These are phyloP conservation scores for Lucilia cuprina DNA, from an alignment of 1,140 invertebrate genomes.

Conservation along the genomic window DNA sequence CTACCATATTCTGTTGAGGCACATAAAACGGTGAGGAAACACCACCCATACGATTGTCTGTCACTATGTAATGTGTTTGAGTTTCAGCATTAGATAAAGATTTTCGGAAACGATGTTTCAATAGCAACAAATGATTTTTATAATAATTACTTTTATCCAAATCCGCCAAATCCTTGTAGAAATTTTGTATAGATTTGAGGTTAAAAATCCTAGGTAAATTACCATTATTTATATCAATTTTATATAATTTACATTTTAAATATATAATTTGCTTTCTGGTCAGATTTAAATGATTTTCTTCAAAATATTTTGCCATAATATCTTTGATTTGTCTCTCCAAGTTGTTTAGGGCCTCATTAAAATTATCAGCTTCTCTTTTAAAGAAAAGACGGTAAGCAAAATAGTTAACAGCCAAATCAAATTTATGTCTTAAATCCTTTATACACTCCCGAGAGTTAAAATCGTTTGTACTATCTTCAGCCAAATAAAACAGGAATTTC, in stretches of 20 bases:
- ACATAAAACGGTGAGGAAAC: constrained; percentile 37
- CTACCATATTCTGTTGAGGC: constrained; percentile 42
- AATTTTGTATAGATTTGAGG: background rate
- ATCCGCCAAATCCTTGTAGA: background rate
- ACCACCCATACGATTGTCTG: background rate
- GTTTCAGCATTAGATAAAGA: background rate
- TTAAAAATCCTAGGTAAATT: background rate
- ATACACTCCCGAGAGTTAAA: background rate
- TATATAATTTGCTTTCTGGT: background rate
- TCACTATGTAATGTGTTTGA: background rate
- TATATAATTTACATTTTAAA: background rate
- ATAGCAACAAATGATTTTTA: background rate
- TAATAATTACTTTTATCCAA: background rate
- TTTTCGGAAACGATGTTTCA: background rate
- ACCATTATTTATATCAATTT: background rate
- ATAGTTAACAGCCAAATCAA: background rate
- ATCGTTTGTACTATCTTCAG: background rate
- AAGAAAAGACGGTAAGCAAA: background rate
- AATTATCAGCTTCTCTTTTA: background rate
- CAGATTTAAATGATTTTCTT: background rate
- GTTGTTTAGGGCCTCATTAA: no score
- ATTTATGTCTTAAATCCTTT: background rate
- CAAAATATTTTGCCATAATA: background rate
- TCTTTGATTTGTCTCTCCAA: background rate
- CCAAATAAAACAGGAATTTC: background rate